These are phyloP conservation scores for Sinohyriopsis cumingii DNA, from an alignment of 2,888 invertebrate species.

Conservation along the genomic window DNA sequence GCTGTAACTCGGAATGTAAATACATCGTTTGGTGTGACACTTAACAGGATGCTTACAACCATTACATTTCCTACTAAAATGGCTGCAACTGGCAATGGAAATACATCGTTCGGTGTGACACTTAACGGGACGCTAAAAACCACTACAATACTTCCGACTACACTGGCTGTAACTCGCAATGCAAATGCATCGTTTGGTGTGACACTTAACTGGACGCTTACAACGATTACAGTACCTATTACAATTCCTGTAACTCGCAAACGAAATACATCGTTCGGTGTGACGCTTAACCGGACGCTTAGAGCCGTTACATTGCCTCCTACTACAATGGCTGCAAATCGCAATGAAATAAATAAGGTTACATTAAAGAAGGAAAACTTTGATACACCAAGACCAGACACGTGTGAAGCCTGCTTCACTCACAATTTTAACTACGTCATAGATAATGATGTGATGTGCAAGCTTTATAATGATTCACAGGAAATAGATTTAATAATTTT, in stretches of 20 bases:
- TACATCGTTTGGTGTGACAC: too few species aligned
- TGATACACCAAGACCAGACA: conserved; percentile 1
- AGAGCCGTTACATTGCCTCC: conserved; percentile 3
- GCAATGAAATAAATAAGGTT: conserved; percentile 18
- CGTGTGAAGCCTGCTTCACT: conserved; percentile 24
- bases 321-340: conserved; percentile 24
- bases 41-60: too few species aligned
- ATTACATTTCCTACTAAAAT: too few species aligned
- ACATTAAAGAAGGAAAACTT: conserved; percentile 19
- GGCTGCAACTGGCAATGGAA: background rate
- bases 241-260: conserved; percentile 22
- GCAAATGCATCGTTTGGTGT: too few species aligned
- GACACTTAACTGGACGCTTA: conserved; percentile 21
- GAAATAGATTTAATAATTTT: conserved; percentile 28
- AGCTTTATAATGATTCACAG: background rate
- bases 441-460: conserved; percentile 29
- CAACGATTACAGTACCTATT: conserved; percentile 7
- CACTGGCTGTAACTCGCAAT: conserved; percentile 20
- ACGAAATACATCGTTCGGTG: conserved; percentile 13
- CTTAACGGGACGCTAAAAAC: conserved; percentile 24
- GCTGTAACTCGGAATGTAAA: conserved; percentile 9
- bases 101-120: conserved; percentile 16
- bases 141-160: conserved; percentile 3
- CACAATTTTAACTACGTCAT: conserved; percentile 27
- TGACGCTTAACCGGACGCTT: conserved; percentile 21